Base-by-base conservation (phyloP, 92 coral and sea anemone genomes). In the Heliopora coerulea region DNA sequence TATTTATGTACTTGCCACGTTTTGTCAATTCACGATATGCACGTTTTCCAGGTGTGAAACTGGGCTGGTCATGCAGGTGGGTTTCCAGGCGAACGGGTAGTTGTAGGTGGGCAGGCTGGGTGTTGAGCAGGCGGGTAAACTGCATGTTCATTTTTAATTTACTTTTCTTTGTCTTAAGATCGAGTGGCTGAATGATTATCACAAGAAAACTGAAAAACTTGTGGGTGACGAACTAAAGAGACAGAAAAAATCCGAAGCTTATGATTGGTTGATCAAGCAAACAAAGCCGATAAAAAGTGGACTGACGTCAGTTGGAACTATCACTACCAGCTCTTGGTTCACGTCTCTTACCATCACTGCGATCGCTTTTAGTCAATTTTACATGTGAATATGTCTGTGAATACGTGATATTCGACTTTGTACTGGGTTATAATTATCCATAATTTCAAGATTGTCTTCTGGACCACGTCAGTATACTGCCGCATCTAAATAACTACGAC, bases 161-260 rank as follows among this genome's bases (percentile, higher is more conserved):
- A 9, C 6, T 42, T 82, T 72, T 12, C 37, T 62, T 54, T n/a
- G n/a, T n/a, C n/a, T 20, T 84, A 56, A 93, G 98, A 88, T 93
- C 60, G 80, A 86, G 28, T 93, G 98, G 98, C 52, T 93, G 3
- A 90, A 93, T 56, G 81, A 83, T 17, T 93, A 93, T 57, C 88
- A 93, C 69, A 46, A 30, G 7, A 86, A 46, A 66, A 87, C 93
- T 9, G 83, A 87, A 14, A 54, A 72, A 6, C 68, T 85, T 24
- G 81, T 85, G 1, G 98, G 98, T 14, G 60, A 27, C 28, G 98
- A 89, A 56, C 70, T 93, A 18, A 35, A 35, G 58, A 72, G 81
- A 34, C 97, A 81, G 49, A 76, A 79, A 54, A 93, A 82, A 69
- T 29, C 25, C 10, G 64, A 56, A 23, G 89, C 88, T 46, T 74